These are phyloP conservation scores for Drosophila dunni DNA, from an alignment of 1,140 invertebrate species.

Conservation along the genomic window DNA sequence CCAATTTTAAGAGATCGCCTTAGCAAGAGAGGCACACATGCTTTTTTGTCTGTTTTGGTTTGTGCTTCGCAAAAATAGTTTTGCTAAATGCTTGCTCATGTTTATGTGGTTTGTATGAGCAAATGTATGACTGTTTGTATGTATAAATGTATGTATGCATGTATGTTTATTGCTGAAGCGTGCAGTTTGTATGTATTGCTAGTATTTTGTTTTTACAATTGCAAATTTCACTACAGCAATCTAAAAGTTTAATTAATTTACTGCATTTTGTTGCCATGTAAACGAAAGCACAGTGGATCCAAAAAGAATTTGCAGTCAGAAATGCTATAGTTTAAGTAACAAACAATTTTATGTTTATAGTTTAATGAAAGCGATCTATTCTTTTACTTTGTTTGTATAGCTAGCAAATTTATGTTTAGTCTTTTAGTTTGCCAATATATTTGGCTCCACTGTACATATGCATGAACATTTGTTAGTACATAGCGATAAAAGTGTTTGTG, in stretches of 20 bases:
- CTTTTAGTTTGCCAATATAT: no score
- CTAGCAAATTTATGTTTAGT: no score
- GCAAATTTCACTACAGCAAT: neutral
- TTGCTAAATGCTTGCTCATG: slow-evolving; percentile 1
- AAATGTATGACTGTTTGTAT: slow-evolving; percentile 8
- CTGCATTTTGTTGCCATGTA: neutral
- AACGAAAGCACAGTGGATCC: no score
- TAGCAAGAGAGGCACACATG: neutral
- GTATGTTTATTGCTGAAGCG: slow-evolving; percentile 12
- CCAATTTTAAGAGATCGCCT: neutral
- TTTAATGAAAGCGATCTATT: no score
- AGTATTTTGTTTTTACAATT: slow-evolving; percentile 4
- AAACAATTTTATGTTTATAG: no score
- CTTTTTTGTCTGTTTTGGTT: neutral
- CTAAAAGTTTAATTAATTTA: no score
- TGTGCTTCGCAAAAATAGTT: neutral
- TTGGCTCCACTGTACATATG: neutral
- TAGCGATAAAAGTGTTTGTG: slow-evolving; percentile 9
- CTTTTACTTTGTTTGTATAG: no score
- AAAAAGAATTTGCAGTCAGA: no score
- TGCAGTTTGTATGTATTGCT: slow-evolving; percentile 9
- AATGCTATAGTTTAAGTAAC: no score
- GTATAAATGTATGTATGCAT: slow-evolving; percentile 1
- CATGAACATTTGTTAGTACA: neutral
- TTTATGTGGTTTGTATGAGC: slow-evolving; percentile 9